Evolutionary conservation across 37 sponge, comb jelly and placozoan species (phyloP).

Genomic region (Bolinopsis microptera): DNA sequence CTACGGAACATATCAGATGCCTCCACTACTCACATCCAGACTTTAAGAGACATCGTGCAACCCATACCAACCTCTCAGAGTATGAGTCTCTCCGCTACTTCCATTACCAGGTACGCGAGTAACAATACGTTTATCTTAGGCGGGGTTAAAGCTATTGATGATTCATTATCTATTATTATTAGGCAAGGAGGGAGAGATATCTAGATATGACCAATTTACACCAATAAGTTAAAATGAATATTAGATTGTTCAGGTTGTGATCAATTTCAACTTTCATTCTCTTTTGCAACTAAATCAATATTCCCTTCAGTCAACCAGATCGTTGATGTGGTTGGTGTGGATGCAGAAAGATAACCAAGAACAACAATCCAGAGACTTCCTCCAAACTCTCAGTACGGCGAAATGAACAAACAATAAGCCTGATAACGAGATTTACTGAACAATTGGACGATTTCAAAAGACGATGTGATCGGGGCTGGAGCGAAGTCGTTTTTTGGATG

Average conservation of each 20-base stretch:
- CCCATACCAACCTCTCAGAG: conserved; percentile 39
- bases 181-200: too few relatives aligned
- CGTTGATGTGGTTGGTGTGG: conserved; percentile 66
- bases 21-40: conserved; percentile 68
- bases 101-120: conserved; percentile 39
- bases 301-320: conserved; percentile 46
- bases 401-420: neutral
- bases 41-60: conserved; percentile 12
- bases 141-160: too few relatives aligned
- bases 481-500: neutral
- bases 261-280: too few relatives aligned
- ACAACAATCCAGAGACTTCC: neutral
- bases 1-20: conserved; percentile 73
- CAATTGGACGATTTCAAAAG: neutral
- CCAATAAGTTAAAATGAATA: too few relatives aligned
- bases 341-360: neutral
- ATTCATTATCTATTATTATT: too few relatives aligned
- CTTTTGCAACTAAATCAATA: too few relatives aligned
- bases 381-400: neutral
- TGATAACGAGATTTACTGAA: neutral
- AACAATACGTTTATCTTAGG: too few relatives aligned
- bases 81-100: neutral
- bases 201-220: too few relatives aligned
- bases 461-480: neutral
- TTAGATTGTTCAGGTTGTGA: too few relatives aligned